Conservation (phyloP, 2,888 invertebrate genomes). For the Drosophila setosimentum region DNA sequence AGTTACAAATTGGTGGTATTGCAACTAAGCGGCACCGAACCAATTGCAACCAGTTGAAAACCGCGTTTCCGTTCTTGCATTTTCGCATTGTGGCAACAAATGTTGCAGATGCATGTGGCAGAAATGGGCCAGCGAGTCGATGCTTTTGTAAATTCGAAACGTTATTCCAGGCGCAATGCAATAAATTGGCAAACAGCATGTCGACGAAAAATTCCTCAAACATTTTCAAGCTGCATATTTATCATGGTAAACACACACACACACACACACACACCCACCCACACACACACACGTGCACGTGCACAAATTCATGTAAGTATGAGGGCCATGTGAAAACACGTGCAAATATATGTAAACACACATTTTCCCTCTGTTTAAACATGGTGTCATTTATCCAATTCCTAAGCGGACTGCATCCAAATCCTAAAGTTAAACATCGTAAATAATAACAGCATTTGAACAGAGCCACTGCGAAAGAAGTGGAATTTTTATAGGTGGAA, state of each 20-base stretch:
- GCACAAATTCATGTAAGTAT: not conserved
- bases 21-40: conserved; percentile 13
- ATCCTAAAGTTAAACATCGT: conserved; percentile 1
- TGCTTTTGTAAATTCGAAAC: conserved; percentile 56
- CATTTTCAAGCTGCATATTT: conserved; percentile 66
- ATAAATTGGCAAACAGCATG: conserved; percentile 61
- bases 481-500: not conserved
- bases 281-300: not conserved
- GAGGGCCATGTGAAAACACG: not conserved
- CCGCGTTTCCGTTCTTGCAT: conserved; percentile 11
- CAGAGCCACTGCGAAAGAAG: not conserved
- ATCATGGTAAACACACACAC: conserved; percentile 31
- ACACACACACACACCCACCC: not conserved
- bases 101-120: conserved; percentile 41
- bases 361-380: not conserved
- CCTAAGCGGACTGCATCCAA: not conserved
- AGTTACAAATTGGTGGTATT: conserved; percentile 51
- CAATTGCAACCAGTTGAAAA: conserved; percentile 1
- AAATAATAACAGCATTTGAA: not conserved
- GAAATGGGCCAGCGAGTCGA: conserved; percentile 16
- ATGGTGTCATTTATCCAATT: not conserved
- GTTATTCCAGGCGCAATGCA: conserved; percentile 59
- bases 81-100: conserved; percentile 40
- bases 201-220: conserved; percentile 60
- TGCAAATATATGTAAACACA: not conserved